Evolutionary conservation across 2,113 vertebrate species (phyloP).

Genomic region (Sclerurus mexicanus): DNA sequence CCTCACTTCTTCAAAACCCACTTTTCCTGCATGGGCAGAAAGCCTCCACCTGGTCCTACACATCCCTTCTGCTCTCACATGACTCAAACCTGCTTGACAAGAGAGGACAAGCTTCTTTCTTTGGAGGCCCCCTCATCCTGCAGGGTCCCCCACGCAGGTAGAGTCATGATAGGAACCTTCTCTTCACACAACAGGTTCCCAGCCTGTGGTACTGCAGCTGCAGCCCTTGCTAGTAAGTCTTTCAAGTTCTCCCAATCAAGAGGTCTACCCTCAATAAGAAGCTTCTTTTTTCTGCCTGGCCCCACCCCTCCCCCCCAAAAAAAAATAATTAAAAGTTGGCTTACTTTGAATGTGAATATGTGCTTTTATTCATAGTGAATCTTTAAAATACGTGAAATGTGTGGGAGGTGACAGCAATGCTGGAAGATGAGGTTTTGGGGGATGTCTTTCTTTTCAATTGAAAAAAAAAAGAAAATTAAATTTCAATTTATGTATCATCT

Average conservation of each 20-base stretch:
- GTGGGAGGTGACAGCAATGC: neutral
- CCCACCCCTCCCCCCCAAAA: neutral
- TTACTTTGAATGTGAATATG: neutral
- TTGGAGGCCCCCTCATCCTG: neutral
- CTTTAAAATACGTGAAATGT: neutral
- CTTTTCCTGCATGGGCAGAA: neutral
- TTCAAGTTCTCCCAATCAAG: neutral
- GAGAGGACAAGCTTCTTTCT: neutral
- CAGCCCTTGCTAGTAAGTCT: neutral
- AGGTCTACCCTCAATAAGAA: neutral
- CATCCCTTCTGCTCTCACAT: fast-evolving
- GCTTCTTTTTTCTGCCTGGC: neutral
- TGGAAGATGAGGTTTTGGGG: neutral
- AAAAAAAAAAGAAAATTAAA: neutral
- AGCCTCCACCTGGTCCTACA: neutral
- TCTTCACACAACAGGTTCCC: fast-evolving
- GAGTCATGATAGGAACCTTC: fast-evolving
- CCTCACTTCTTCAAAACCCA: neutral
- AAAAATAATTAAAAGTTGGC: neutral
- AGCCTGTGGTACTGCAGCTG: neutral
- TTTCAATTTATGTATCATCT: neutral
- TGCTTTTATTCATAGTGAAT: neutral
- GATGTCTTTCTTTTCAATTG: neutral
- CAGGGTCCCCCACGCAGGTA: neutral
- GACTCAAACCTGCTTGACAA: neutral